Base-by-base conservation (phyloP, 2,113 vertebrate species). In the Tetraodon nigroviridis region DNA sequence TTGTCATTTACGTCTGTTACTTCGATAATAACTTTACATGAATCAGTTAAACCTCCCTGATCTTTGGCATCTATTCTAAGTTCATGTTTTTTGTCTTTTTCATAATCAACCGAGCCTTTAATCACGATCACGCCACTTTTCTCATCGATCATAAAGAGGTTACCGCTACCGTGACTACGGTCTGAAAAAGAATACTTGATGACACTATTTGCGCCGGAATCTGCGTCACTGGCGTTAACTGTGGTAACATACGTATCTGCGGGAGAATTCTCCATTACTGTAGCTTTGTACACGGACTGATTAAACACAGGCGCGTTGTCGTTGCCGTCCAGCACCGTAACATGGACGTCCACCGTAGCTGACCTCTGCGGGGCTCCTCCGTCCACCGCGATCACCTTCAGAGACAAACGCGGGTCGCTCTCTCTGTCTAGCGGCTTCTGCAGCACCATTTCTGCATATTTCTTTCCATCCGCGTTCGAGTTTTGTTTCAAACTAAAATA, bases 361-460 rank as follows among this genome's bases (percentile, higher is more conserved):
- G 90, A 88, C 47, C 66, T 77, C 24, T 85, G 80, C 1, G 90
- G 90, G 18, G 71, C 54, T 0, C 91, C 90, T 0, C 92, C 90
- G 7, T 92, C 92, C 10, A 80, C 76, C 0, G 90, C 91, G 0
- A 84, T 86, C 1, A 92, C 74, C 13, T 86, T 68, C 0, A 92
- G 50, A 16, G 83, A 68, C 22, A 89, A 60, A 44, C 52, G 0
- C 0, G 66, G 70, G 20, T 86, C 67, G 0, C 78, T 68, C 37
- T 92, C 90, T 32, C 87, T 54, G 46, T 92, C 91, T 51, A 92
- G 74, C 0, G 48, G 29, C 1, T 63, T 70, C 48, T 92, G 82
- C n/a, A 92, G 67, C 11, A 91, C 84, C 72, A 92, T 84, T 47
- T 90, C 89, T 0, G 78, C 83, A 44, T 84, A 83, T 37, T 87